Percentiles rank a stretch among this genome's conserved stretches.
Conservation (phyloP, 2,888 invertebrate genomes). For the Drosophila engyochracea region DNA sequence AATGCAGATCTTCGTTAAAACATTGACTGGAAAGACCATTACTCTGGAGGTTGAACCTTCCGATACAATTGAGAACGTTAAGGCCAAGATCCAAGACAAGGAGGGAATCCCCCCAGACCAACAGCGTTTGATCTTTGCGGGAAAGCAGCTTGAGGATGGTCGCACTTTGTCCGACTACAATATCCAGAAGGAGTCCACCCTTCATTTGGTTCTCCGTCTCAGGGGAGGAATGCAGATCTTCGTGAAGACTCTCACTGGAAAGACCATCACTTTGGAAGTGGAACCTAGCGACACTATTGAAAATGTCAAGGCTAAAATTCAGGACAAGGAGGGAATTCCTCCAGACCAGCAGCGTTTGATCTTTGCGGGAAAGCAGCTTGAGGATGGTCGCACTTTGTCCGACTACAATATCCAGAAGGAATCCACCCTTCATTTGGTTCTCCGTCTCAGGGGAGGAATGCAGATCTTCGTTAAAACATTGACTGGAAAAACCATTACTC, state of each 20-base stretch:
- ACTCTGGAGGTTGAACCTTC: conserved; percentile 79
- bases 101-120: conserved; percentile 83
- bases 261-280: conserved; percentile 76
- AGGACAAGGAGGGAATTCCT: conserved; percentile 80
- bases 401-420: conserved; percentile 52
- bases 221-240: conserved; percentile 89
- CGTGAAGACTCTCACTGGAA: conserved; percentile 77
- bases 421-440: conserved; percentile 46
- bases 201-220: conserved; percentile 92
- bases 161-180: conserved; percentile 91
- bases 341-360: conserved; percentile 81
- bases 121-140: conserved; percentile 81
- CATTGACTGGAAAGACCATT: conserved; percentile 81
- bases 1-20: conserved; percentile 83
- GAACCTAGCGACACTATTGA: conserved; percentile 76
- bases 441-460: conserved; percentile 50
- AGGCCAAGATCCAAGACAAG: conserved; percentile 82
- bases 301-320: conserved; percentile 79
- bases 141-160: conserved; percentile 90
- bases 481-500: conserved; percentile 50
- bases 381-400: conserved; percentile 67
- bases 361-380: conserved; percentile 74
- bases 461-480: conserved; percentile 54
- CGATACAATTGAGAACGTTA: conserved; percentile 81
- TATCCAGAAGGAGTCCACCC: conserved; percentile 78